phyloP scores from a whole-genome alignment of 2,797 vertebrate species.

The Babyrousa celebensis region DNA sequence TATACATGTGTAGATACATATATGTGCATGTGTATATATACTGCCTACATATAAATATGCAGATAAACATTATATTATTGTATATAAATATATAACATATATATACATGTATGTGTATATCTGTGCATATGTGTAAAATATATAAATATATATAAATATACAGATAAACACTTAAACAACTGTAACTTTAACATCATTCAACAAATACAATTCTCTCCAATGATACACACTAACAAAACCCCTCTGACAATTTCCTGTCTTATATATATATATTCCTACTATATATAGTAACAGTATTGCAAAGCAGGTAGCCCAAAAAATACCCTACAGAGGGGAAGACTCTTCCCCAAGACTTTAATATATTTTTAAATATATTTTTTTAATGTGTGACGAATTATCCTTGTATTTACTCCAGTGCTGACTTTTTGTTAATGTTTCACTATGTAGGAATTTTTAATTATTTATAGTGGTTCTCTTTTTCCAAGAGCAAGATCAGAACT shows the following conservation, averaged over 20 bases:
- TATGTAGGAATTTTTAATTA: neutral
- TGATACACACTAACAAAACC: neutral
- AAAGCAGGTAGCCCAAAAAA: neutral
- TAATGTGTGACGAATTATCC: neutral
- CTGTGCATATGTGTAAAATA: neutral
- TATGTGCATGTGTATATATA: neutral
- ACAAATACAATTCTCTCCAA: neutral
- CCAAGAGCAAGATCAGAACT: neutral
- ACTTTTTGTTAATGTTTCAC: constrained; percentile 6
- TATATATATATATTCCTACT: neutral
- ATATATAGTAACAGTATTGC: neutral
- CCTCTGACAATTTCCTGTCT: neutral
- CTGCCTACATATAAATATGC: neutral
- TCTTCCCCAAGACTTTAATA: neutral
- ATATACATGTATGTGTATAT: neutral
- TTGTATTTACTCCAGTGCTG: neutral
- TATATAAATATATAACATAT: neutral
- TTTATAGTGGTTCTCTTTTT: neutral
- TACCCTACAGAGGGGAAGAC: neutral
- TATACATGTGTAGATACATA: neutral
- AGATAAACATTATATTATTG: neutral
- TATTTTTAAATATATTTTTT: neutral
- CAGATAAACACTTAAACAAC: neutral
- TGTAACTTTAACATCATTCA: too few species aligned
- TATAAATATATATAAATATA: neutral